Base-by-base conservation (phyloP, 2,797 vertebrate genomes). In the Fratercula arctica region DNA sequence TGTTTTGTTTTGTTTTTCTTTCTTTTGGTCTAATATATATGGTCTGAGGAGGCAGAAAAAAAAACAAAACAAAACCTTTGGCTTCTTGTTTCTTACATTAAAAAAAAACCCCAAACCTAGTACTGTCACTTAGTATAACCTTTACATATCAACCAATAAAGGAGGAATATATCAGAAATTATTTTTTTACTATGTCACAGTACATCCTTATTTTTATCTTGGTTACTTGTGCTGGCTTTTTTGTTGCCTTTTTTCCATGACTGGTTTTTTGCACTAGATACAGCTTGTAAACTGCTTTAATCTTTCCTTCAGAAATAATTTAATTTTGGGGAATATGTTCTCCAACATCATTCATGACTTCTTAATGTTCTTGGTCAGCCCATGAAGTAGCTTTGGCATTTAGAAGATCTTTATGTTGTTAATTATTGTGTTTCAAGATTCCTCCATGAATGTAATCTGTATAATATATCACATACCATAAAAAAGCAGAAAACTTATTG, bases 361-460 rank as follows among this genome's bases (percentile, higher is more conserved):
- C 91, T 89, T 90, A 96, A 79, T 95, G 48, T 70, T 70, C 78
- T 89, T 26, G 37, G 86, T 84, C 81, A 93, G 81, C 59, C 63
- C 39, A 48, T 57, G 63, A 69, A 95, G 94, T 39, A 93, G n/a
- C 56, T 93, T 77, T 96, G 87, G 70, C 93, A 85, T 96, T 96
- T 95, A 89, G 48, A 73, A 86, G 33, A 67, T 79, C 74, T 95
- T 89, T 66, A 85, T 70, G 37, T 67, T 90, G 43, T 90, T 94
- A 90, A 92, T 93, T 94, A 85, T 39, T 95, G 25, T 89, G 51
- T 95, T 95, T 91, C 73, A 60, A 63, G 39, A 85, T 82, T 88
- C 84, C 31, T 57, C 16, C 6, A 19, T 56, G 68, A 85, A 46
- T 63, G 13, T 67, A 67, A 69, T 79, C 56, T 67, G 19, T 84